phyloP scores from a whole-genome alignment of 1,140 invertebrate species.

The Callitettix versicolor region DNA sequence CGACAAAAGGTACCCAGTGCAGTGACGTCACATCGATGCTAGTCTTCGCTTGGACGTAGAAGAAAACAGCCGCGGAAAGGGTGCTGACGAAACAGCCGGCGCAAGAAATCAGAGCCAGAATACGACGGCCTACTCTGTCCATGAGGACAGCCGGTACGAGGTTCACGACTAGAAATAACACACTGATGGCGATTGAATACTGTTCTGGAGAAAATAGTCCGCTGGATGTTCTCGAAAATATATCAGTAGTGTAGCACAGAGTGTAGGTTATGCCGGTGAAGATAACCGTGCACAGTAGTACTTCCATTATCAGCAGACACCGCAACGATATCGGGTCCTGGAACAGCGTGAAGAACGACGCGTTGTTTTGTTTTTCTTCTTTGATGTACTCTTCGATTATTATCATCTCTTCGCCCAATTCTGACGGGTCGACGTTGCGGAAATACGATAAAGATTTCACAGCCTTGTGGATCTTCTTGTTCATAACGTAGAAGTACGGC shows the following conservation, averaged over 20 bases:
- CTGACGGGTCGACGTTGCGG: conserved; percentile 31
- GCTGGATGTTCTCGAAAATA: background rate
- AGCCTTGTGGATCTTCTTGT: conserved; percentile 48
- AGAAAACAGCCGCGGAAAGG: background rate
- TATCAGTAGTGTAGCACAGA: conserved; percentile 3
- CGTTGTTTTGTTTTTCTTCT: background rate
- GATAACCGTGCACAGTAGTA: background rate
- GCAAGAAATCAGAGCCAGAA: conserved; percentile 1
- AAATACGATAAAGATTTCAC: conserved; percentile 50
- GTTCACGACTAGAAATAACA: background rate
- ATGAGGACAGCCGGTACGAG: background rate
- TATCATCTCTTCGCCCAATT: background rate
- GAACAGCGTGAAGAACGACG: conserved; percentile 4
- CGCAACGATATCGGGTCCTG: background rate
- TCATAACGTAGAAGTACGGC: conserved; percentile 55
- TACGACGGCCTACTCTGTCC: conserved; percentile 1
- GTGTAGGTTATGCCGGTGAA: background rate
- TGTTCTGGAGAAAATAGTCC: background rate
- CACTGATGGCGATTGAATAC: background rate
- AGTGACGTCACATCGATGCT: too few relatives aligned
- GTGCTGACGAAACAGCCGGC: background rate
- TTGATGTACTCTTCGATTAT: background rate
- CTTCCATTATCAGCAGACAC: background rate
- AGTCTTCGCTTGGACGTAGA: conserved; percentile 2
- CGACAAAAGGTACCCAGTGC: background rate